Conservation (phyloP, 1,140 invertebrate genomes). For the Nephila pilipes region DNA sequence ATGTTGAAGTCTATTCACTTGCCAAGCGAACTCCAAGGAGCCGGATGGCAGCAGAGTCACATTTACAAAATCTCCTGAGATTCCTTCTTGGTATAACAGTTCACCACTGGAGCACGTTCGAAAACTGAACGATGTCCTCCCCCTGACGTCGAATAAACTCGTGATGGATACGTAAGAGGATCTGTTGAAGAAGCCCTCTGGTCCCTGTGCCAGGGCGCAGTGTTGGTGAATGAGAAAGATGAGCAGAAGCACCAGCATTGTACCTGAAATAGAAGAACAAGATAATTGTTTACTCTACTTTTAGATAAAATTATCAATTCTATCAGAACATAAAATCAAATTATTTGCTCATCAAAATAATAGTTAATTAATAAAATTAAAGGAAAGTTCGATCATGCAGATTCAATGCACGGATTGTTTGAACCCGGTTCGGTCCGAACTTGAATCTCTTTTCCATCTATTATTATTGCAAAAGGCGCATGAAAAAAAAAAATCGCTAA, state of each 20-base stretch:
- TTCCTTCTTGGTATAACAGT: slow-evolving; percentile 77
- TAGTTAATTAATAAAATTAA: too few species aligned
- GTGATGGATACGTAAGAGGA: slow-evolving; percentile 58
- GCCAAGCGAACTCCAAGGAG: slow-evolving; percentile 67
- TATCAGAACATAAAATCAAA: too few species aligned
- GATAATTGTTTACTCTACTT: neutral
- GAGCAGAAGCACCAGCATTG: slow-evolving; percentile 43
- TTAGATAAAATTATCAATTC: too few species aligned
- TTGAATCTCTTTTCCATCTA: too few species aligned
- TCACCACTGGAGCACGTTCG: slow-evolving; percentile 78
- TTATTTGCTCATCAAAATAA: too few species aligned
- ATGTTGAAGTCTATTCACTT: slow-evolving; percentile 8
- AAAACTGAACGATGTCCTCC: slow-evolving; percentile 78
- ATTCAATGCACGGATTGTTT: too few species aligned
- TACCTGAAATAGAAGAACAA: slow-evolving; percentile 59
- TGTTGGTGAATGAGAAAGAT: slow-evolving; percentile 27
- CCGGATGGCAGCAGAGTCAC: slow-evolving; percentile 72
- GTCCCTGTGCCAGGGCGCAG: slow-evolving; percentile 26
- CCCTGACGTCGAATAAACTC: slow-evolving; percentile 57
- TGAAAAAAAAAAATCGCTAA: too few species aligned
- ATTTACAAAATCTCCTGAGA: slow-evolving; percentile 73
- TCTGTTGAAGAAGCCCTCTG: slow-evolving; percentile 50
- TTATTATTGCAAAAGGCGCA: too few species aligned
- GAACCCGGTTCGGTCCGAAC: too few species aligned
- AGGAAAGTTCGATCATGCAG: too few species aligned